Conservation (phyloP, 2,797 vertebrate genomes). For the Cyprinella venusta region DNA sequence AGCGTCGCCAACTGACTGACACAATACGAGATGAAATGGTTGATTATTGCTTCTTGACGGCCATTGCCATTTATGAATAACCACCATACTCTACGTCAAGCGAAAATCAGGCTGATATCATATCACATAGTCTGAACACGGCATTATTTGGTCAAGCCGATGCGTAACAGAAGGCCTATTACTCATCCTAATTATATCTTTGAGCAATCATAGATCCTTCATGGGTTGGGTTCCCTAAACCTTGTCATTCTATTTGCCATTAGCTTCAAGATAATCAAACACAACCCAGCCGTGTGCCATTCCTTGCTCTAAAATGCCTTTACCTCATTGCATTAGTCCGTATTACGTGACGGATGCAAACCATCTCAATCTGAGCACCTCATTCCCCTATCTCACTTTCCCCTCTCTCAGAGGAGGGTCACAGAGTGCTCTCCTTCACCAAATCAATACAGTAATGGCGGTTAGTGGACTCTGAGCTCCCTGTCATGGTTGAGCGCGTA, state of each 20-base stretch:
- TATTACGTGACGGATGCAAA: constrained; percentile 50
- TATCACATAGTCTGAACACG: not conserved
- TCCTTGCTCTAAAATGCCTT: constrained; percentile 58
- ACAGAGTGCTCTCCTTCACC: constrained; percentile 70
- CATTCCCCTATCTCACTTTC: constrained; percentile 53
- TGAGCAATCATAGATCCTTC: constrained; percentile 68
- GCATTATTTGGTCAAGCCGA: constrained; percentile 52
- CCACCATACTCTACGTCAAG: too few species aligned
- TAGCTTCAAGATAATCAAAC: constrained; percentile 36
- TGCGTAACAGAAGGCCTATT: constrained; percentile 67
- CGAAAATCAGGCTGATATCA: not conserved
- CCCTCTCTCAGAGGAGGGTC: constrained; percentile 62
- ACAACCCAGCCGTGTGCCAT: not conserved
- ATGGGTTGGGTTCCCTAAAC: constrained; percentile 18
- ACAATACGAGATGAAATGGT: not conserved
- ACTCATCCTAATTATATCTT: constrained; percentile 64
- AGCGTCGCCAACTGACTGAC: too few species aligned
- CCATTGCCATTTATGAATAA: not conserved
- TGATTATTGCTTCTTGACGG: not conserved
- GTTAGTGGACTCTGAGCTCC: constrained; percentile 69
- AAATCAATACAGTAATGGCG: constrained; percentile 81
- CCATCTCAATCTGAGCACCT: constrained; percentile 42
- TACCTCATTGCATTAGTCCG: constrained; percentile 38
- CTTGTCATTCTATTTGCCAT: constrained; percentile 35
- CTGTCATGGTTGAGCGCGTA: constrained; percentile 75